Percentiles rank a stretch among this genome's conserved stretches.
These are phyloP conservation scores for Fragum fragum DNA, from an alignment of 2,888 invertebrate species.

Conservation along the genomic window DNA sequence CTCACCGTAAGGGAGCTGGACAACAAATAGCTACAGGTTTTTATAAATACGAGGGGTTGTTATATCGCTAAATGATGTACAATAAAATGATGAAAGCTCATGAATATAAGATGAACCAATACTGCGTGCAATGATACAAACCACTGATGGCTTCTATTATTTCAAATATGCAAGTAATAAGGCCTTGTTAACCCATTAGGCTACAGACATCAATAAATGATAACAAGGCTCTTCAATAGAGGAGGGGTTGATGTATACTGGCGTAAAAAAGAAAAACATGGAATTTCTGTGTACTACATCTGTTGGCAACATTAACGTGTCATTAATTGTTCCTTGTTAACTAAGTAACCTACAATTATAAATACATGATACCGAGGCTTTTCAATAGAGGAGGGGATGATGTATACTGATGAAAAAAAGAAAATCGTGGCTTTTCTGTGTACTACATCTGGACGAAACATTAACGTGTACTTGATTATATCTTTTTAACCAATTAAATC, in stretches of 20 bases:
- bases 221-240: background rate
- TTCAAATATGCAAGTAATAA: conserved; percentile 6
- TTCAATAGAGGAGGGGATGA: too few species aligned
- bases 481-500: background rate
- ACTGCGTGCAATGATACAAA: background rate
- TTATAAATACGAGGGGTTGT: background rate
- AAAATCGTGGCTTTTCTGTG: too few species aligned
- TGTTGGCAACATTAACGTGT: too few species aligned
- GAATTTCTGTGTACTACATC: too few species aligned
- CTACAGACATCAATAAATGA: background rate
- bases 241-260: too few species aligned
- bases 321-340: background rate
- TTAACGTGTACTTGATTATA: background rate
- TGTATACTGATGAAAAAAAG: too few species aligned
- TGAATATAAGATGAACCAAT: conserved; percentile 22
- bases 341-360: background rate
- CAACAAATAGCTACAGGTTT: background rate
- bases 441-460: too few species aligned
- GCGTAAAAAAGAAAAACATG: too few species aligned
- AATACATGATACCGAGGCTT: background rate
- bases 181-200: conserved; percentile 4
- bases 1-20: too few species aligned
- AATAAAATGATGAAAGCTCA: conserved; percentile 25
- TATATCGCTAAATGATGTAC: conserved; percentile 12
- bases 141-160: background rate